These are phyloP conservation scores for Xylota sylvarum DNA, from an alignment of 2,888 invertebrate species.

Conservation along the genomic window DNA sequence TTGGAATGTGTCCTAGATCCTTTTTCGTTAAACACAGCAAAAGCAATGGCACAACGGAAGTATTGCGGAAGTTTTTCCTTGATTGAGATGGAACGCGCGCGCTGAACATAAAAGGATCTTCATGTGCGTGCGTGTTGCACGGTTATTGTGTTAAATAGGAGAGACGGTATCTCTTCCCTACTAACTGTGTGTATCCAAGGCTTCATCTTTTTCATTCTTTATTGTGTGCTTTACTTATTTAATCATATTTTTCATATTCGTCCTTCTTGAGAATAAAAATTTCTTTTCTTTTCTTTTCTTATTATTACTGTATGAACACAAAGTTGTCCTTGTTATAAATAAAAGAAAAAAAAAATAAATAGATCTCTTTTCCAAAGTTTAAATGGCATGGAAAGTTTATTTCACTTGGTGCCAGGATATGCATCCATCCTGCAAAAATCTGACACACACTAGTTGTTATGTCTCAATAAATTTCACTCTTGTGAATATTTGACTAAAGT, in stretches of 20 bases:
- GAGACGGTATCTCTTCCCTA: not conserved
- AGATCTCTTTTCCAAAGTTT: conserved; percentile 8
- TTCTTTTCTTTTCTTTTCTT: not conserved
- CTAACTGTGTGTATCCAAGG: conserved; percentile 1
- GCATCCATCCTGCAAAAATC: conserved; percentile 13
- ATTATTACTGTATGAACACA: conserved; percentile 7
- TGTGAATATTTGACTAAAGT: conserved; percentile 43
- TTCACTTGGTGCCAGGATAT: conserved; percentile 20
- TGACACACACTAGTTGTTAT: not conserved
- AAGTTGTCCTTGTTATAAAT: conserved; percentile 38
- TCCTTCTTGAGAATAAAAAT: not conserved
- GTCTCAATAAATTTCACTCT: conserved; percentile 42
- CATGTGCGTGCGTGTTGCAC: conserved; percentile 49
- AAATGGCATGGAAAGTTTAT: conserved; percentile 31
- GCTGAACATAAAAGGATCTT: conserved; percentile 46
- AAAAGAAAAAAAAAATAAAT: not conserved
- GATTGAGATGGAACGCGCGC: conserved; percentile 63
- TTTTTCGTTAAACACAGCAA: conserved; percentile 21
- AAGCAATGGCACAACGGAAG: conserved; percentile 37
- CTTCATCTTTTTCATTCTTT: conserved; percentile 2
- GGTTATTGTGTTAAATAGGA: conserved; percentile 53
- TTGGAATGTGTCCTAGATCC: conserved; percentile 49
- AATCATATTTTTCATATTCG: conserved; percentile 56
- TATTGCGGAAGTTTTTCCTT: conserved; percentile 66
- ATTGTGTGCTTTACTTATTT: conserved; percentile 36